Evolutionary conservation across 1,140 invertebrate species (phyloP).

Genomic region (Caenorhabditis inopinata): DNA sequence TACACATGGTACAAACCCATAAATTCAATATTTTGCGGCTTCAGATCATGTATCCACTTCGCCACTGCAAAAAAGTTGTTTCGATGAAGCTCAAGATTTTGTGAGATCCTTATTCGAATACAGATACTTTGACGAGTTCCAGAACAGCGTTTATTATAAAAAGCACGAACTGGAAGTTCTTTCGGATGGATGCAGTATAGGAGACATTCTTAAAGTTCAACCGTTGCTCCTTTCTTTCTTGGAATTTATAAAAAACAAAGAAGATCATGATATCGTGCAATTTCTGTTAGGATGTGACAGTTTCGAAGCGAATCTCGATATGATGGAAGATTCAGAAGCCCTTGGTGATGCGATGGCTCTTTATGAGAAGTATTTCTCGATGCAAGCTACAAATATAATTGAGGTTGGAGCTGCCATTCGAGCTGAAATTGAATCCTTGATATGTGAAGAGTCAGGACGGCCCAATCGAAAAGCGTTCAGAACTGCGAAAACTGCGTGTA

Average conservation of each 20-base stretch:
- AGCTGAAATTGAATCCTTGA: conserved; percentile 40
- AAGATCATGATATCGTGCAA: conserved; percentile 28
- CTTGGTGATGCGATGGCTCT: conserved; percentile 43
- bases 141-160: conserved; percentile 25
- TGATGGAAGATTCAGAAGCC: conserved; percentile 37
- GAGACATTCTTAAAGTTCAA: conserved; percentile 36
- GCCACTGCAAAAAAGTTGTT: conserved; percentile 26
- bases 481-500: conserved; percentile 22
- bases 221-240: conserved; percentile 29
- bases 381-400: conserved; percentile 40
- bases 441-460: conserved; percentile 38
- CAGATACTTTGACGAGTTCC: conserved; percentile 42
- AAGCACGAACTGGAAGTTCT: conserved; percentile 41
- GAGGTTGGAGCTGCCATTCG: conserved; percentile 33
- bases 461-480: conserved; percentile 33
- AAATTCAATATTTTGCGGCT: neutral
- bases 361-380: conserved; percentile 46
- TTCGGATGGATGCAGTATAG: conserved; percentile 18
- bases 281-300: conserved; percentile 28
- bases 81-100: conserved; percentile 39
- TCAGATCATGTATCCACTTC: neutral
- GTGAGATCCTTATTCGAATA: conserved; percentile 25
- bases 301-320: conserved; percentile 2
- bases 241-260: conserved; percentile 30
- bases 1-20: too few species aligned